A percentile compares a stretch with the other conserved stretches of the same genome.
Evolutionary conservation across 2,113 vertebrate species (phyloP).

Genomic region (Cololabis saira): DNA sequence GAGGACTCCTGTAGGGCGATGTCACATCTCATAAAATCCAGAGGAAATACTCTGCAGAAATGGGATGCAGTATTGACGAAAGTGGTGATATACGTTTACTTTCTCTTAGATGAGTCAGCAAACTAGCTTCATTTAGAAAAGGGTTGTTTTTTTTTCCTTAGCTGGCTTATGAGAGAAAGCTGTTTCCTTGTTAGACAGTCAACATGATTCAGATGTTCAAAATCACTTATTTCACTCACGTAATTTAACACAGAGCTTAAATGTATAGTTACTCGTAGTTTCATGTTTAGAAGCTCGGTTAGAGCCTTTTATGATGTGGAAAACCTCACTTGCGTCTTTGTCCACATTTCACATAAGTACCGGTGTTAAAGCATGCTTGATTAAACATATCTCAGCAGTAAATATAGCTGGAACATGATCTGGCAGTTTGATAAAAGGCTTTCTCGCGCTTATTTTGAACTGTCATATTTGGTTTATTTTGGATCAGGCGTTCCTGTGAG

Average conservation of each 20-base stretch:
- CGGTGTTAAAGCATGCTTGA: no score
- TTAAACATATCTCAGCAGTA: no score
- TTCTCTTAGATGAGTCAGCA: constrained; percentile 44
- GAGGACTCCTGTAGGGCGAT: constrained; percentile 4
- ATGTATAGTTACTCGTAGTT: constrained; percentile 29
- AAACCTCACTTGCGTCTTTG: background rate
- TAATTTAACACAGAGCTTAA: constrained; percentile 16
- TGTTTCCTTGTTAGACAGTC: constrained; percentile 28
- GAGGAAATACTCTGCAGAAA: constrained; percentile 16
- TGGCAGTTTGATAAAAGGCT: no score
- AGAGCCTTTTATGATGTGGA: no score
- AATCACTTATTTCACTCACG: constrained; percentile 10
- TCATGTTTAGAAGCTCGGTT: no score
- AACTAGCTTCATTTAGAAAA: constrained; percentile 9
- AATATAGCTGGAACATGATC: no score
- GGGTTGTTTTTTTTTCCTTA: constrained; percentile 29
- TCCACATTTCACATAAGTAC: no score
- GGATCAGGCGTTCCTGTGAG: no score
- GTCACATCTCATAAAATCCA: constrained; percentile 36
- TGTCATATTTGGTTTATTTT: no score
- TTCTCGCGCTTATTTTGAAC: no score
- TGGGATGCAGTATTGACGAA: constrained; percentile 6
- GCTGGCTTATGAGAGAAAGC: constrained; percentile 12
- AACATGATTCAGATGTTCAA: constrained; percentile 19
- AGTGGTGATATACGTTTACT: constrained; percentile 26